phyloP scores from a whole-genome alignment of 2,113 vertebrate genomes.

The Poicephalus gulielmi region DNA sequence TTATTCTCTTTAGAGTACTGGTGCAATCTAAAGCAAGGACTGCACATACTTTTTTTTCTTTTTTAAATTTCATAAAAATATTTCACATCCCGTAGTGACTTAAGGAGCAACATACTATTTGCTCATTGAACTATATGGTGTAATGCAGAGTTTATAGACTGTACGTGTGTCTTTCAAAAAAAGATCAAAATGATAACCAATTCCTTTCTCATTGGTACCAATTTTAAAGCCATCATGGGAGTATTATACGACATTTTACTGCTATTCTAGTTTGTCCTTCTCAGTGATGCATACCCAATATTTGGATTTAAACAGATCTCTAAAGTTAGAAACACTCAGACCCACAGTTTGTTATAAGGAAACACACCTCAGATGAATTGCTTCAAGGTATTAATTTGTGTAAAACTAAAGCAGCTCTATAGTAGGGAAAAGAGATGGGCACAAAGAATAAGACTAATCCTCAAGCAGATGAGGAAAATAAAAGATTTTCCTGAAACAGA shows the following conservation, averaged over 20 bases:
- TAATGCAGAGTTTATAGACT: background rate
- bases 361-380: background rate
- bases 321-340: background rate
- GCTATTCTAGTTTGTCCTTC: background rate
- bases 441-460: background rate
- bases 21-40: background rate
- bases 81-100: background rate
- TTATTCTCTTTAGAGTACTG: background rate
- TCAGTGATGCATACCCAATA: background rate
- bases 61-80: background rate
- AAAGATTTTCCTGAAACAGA: background rate
- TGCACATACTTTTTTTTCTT: background rate
- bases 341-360: background rate
- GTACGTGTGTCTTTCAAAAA: background rate
- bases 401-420: background rate
- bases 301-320: background rate
- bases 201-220: background rate
- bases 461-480: background rate
- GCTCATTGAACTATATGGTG: background rate
- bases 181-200: background rate
- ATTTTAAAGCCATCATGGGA: background rate
- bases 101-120: background rate
- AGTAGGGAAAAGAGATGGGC: background rate
- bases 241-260: background rate
- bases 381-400: background rate